Evolutionary conservation across 2,113 vertebrate genomes (phyloP), one percentile per base, ranked within the genome.

Genomic region (Leucosticte australis): DNA sequence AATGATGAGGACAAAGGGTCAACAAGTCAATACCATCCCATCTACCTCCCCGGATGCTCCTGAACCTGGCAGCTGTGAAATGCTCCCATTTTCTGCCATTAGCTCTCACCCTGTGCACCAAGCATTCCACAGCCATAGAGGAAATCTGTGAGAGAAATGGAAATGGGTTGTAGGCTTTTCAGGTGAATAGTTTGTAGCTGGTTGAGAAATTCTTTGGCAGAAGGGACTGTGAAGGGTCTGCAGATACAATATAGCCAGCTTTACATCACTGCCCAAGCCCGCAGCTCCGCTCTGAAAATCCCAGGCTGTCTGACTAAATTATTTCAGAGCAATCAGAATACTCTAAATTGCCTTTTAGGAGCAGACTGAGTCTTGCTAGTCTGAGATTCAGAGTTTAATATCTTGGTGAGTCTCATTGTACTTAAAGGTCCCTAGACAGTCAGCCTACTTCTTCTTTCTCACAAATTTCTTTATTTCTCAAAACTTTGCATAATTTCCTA

Each of bases 281-380:
- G 30, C 10, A 73, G 63, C 62, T 55, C 19, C 1, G 23, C 63
- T 91, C 85, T 91, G 87, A 94, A 87, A 88, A 88, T 67, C 71
- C 39, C 57, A 77, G 57, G 15, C 37, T 87, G 67, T 31, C 70
- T 85, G 75, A 65, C 62, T 91, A 70, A 93, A 85, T 90, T 67
- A 71, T 89, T 70, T 88, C 75, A 73, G 70, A 91, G 75, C 75
- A 87, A 95, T 93, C 91, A 91, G 78, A 91, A 87, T 80, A 62
- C 50, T 77, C 42, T 41, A 91, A 92, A 87, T 91, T 92, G 82
- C 67, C 92, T 96, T 95, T 85, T 46, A 83, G 59, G 33, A 77
- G 26, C 39, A 74, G 68, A 28, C 46, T 59, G 53, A n/a, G 22
- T 89, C 63, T 71, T 69, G 15, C 27, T 63, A 68, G 46, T 82